A percentile compares a stretch with the other conserved stretches of the same genome.
These are phyloP conservation scores for Nicator chloris DNA, from an alignment of 2,113 vertebrate genomes.

Conservation along the genomic window DNA sequence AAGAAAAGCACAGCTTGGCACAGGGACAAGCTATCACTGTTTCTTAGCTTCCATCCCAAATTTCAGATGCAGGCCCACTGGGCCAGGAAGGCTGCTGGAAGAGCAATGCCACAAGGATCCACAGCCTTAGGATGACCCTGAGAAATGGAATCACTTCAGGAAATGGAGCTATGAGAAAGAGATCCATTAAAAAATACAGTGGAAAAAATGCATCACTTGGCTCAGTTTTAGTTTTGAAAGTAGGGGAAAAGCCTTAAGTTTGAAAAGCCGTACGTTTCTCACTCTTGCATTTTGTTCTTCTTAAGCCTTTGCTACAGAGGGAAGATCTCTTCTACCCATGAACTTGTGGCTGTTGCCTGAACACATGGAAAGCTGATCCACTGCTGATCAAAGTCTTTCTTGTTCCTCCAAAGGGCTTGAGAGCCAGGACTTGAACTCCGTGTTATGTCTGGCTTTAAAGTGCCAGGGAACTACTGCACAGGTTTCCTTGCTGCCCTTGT, in stretches of 20 bases:
- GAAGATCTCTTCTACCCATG: background rate
- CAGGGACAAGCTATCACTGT: background rate
- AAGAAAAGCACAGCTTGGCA: background rate
- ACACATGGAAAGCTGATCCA: background rate
- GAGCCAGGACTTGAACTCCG: background rate
- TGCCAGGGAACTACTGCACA: background rate
- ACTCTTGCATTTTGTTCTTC: background rate
- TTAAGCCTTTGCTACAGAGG: background rate
- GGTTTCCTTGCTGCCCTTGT: background rate
- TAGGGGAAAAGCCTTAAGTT: background rate
- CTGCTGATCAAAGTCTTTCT: background rate
- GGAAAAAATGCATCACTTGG: slow-evolving; percentile 28
- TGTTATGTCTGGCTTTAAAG: background rate
- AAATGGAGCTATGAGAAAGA: background rate
- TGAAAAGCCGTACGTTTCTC: background rate
- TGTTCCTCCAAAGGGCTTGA: background rate
- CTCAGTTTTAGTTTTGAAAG: background rate
- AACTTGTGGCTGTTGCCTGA: background rate
- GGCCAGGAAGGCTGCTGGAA: background rate
- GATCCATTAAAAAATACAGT: background rate
- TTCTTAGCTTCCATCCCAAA: background rate
- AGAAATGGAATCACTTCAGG: background rate
- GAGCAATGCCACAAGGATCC: background rate
- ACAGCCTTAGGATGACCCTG: slow-evolving; percentile 10
- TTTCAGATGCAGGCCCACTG: background rate